A percentile compares a stretch with the other conserved stretches of the same genome.
Evolutionary conservation across 2,113 vertebrate species (phyloP).

Genomic region (Gopherus evgoodei): DNA sequence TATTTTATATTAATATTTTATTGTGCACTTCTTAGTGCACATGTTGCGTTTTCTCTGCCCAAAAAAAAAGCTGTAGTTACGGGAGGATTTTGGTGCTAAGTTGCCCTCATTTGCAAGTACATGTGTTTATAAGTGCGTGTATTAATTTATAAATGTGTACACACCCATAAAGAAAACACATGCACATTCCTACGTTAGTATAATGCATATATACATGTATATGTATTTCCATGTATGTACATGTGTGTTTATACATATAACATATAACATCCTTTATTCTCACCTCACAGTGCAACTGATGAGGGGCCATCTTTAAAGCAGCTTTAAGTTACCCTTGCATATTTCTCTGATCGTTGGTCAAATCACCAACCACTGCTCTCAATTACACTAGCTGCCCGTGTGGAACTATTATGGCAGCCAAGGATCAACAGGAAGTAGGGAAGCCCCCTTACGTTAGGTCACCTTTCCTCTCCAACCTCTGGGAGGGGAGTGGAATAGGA

Average conservation of each 20-base stretch:
- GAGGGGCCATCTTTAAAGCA: conserved; percentile 2
- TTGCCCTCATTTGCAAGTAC: conserved; percentile 8
- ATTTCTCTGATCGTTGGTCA: conserved; percentile 16
- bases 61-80: not conserved
- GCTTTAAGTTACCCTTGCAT: not conserved
- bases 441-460: conserved; percentile 11
- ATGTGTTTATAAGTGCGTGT: not conserved
- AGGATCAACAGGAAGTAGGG: not conserved
- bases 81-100: conserved; percentile 17
- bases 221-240: conserved; percentile 53
- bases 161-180: not conserved
- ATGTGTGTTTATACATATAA: not conserved
- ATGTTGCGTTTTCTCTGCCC: not conserved
- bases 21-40: conserved; percentile 9
- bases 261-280: not conserved
- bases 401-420: not conserved
- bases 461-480: not conserved
- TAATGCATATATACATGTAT: conserved; percentile 1
- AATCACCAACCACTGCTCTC: conserved; percentile 2
- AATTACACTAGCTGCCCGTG: not conserved
- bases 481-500: not conserved
- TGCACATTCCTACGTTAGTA: not conserved
- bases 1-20: conserved; percentile 30
- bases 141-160: conserved; percentile 50
- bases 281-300: not conserved